These are phyloP conservation scores for Oenanthe oenanthe DNA, from an alignment of 2,113 vertebrate genomes.

Conservation along the genomic window DNA sequence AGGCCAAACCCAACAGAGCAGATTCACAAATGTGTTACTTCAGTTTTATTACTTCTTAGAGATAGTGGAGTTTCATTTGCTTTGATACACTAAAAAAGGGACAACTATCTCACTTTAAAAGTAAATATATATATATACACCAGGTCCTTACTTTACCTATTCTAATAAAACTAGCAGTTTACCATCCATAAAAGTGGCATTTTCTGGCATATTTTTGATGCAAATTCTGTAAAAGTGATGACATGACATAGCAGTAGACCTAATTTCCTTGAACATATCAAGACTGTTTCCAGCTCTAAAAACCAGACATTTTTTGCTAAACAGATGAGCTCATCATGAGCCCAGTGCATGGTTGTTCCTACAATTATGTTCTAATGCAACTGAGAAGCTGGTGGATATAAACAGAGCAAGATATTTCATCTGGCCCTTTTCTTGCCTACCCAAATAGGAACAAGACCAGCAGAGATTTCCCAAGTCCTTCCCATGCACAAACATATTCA, in stretches of 20 bases:
- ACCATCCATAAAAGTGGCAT: neutral
- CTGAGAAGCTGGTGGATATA: neutral
- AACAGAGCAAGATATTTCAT: neutral
- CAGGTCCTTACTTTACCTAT: neutral
- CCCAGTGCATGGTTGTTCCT: neutral
- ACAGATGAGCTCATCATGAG: neutral
- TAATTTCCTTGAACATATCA: neutral
- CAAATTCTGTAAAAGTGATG: neutral
- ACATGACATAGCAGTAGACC: neutral
- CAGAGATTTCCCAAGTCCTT: constrained; percentile 4
- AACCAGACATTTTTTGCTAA: neutral
- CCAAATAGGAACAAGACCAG: neutral
- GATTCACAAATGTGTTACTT: neutral
- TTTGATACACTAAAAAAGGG: neutral
- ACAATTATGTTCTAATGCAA: neutral
- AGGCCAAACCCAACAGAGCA: neutral
- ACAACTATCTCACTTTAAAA: neutral
- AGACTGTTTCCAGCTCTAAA: neutral
- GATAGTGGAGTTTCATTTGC: neutral
- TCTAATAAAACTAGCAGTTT: neutral
- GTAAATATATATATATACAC: no score
- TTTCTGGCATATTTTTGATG: neutral
- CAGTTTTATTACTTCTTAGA: neutral
- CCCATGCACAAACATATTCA: neutral
- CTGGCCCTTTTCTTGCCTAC: neutral